Percentiles rank a stretch among this genome's conserved stretches.
phyloP scores from a whole-genome alignment of 2,888 invertebrate genomes.

The Lissocephala sabroskyi region DNA sequence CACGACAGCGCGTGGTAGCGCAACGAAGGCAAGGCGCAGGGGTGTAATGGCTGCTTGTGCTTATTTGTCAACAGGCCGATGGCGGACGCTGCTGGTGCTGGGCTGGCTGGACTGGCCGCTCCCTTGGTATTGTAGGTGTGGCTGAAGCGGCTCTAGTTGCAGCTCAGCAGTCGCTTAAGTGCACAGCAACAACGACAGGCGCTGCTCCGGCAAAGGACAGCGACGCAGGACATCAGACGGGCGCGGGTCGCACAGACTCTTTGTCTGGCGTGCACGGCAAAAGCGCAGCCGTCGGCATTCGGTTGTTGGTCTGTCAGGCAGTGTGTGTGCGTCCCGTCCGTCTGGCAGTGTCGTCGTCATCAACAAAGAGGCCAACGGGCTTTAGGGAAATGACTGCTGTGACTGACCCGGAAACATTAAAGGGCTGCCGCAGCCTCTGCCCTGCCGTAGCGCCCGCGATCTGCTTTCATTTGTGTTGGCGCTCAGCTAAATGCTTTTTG shows the following conservation, averaged over 20 bases:
- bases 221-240: too few relatives aligned
- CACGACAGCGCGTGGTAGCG: conserved; percentile 13
- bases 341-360: conserved; percentile 37
- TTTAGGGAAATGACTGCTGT: conserved; percentile 63
- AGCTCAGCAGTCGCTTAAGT: conserved; percentile 63
- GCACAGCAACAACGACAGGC: conserved; percentile 34
- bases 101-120: conserved; percentile 17
- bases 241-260: conserved; percentile 20
- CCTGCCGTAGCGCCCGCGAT: too few relatives aligned
- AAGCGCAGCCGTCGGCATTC: conserved; percentile 58
- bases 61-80: conserved; percentile 30
- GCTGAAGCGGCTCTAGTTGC: conserved; percentile 24
- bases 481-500: too few relatives aligned
- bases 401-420: conserved; percentile 64
- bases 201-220: conserved; percentile 6
- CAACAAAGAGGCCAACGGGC: conserved; percentile 57
- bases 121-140: conserved; percentile 4
- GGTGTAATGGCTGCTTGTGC: conserved; percentile 21
- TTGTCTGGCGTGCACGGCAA: conserved; percentile 36
- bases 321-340: conserved; percentile 2
- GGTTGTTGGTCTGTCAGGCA: conserved; percentile 17
- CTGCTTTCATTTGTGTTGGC: too few relatives aligned
- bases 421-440: conserved; percentile 29
- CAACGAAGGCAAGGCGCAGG: not conserved
- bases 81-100: too few relatives aligned